Conservation (phyloP, 1,140 invertebrate genomes). For the Maconellicoccus hirsutus region DNA sequence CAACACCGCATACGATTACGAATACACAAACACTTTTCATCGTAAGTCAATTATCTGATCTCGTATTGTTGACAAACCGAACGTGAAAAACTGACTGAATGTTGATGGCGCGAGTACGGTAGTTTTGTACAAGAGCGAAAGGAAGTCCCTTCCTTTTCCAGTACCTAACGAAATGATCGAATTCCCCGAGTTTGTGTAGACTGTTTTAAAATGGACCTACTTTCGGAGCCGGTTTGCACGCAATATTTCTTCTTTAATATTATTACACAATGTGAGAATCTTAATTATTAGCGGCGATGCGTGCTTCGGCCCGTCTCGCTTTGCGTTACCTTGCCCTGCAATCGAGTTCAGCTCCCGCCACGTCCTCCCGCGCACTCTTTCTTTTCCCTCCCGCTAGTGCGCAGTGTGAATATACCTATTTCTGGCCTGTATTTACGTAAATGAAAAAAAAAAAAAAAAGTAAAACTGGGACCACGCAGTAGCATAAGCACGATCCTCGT, state of each 20-base stretch:
- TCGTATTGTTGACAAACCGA: not conserved
- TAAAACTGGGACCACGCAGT: constrained; percentile 15
- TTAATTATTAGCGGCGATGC: constrained; percentile 16
- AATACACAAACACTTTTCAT: constrained; percentile 13
- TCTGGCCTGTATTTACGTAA: not conserved
- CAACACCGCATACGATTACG: not conserved
- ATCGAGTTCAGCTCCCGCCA: not conserved
- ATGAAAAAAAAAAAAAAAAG: not conserved
- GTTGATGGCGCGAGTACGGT: not conserved
- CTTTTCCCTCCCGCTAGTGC: not conserved
- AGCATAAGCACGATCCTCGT: constrained; percentile 6
- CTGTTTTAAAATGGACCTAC: constrained; percentile 17
- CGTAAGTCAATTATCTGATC: not conserved
- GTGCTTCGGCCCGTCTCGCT: constrained; percentile 18
- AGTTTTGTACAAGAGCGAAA: constrained; percentile 17
- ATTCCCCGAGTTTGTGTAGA: constrained; percentile 20
- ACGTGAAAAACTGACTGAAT: constrained; percentile 12
- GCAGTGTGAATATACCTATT: not conserved
- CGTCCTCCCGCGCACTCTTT: not conserved
- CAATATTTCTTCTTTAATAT: constrained; percentile 23
- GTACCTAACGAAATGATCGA: constrained; percentile 10
- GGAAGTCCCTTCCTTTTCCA: constrained; percentile 17
- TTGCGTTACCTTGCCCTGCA: constrained; percentile 14
- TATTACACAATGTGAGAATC: constrained; percentile 22
- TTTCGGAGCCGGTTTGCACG: constrained; percentile 21